Evolutionary conservation across 2,888 invertebrate species (phyloP), one percentile per base, ranked within the genome.

Genomic region (Tetramorium bicarinatum): DNA sequence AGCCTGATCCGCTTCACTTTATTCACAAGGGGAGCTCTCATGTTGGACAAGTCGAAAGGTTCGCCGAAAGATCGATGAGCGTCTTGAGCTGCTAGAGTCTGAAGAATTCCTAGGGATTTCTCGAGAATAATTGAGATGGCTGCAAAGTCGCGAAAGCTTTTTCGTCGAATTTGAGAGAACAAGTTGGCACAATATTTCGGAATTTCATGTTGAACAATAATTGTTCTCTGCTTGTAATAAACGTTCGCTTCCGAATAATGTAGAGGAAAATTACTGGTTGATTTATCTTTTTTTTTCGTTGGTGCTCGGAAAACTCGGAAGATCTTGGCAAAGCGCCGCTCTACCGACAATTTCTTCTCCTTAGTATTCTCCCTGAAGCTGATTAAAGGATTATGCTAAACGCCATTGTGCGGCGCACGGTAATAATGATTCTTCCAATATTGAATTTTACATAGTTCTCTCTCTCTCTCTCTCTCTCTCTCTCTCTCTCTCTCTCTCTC

Each of bases 361-460:
- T 44, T 8, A 11, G 11, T 18, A 29, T n/a, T 29, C 56, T 29
- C 44, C n/a, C 29, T 8, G 44, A 29, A 44, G 74, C 59, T 74
- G 74, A 74, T 74, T 74, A 74, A 74, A 44, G 59, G 59, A 74
- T 74, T 74, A 74, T 74, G 56, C 41, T 72, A 74, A 74, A 59
- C 59, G 44, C 15, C 74, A 47, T 59, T 62, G 75, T 49, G 75
- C 49, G 15, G 38, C 47, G 49, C 38, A 25, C 41, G 29, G 25
- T 72, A 74, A 44, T 75, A 64, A 64, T 59, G 64, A 64, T 64
- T 76, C 76, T 52, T 41, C 38, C 41, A 38, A 64, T 64, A 76
- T 76, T 76, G 76, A 76, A 76, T 76, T 76, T 64, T 76, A 62
- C 41, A 64, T 76, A 25, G 25, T 2, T 18, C 25, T 74, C 41